Evolutionary conservation across 2,113 vertebrate species (phyloP), one percentile per base, ranked within the genome.

Genomic region (Phrynocephalus versicolor): DNA sequence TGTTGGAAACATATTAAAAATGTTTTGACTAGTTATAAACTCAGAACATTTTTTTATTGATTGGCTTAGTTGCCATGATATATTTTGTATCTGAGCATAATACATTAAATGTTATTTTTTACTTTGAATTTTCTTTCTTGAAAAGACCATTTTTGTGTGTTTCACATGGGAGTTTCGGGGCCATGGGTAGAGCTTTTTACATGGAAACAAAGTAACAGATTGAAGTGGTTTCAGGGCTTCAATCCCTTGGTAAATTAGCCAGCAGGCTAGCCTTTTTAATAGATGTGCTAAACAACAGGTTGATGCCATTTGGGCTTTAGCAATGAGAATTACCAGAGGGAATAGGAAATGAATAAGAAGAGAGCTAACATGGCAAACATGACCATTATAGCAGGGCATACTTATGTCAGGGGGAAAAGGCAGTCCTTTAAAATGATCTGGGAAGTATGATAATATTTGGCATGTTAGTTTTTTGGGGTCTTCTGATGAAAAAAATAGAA

Each of bases 221-320:
- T 97, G 96, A 94, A 94, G 94, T 89, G 94, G 95, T 97, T 96
- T 96, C 96, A 91, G 96, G 97, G 96, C 95, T 97, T 95, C 95
- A 97, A 97, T 98, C 97, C 97, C 96, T 90, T 95, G 95, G 95
- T 96, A 96, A 96, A 97, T 96, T 96, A 96, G 96, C 96, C 98
- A 97, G 97, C 95, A 96, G 97, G 96, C 97, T 96, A 75, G 94
- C 95, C 96, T 96, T 96, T 96, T 96, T 95, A 51, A 95, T 88
- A 93, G 95, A 82, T 81, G 89, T 73, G 92, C 94, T 91, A 87
- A 94, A 93, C 95, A 93, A 94, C 94, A 96, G 96, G 95, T 96
- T 94, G 94, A 78, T 96, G 93, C 94, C 95, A 94, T 96, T 95
- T 97, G 96, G 96, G 95, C 94, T 93, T 85, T 93, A 88, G 93